Percentiles rank a stretch among this genome's conserved stretches.
These are phyloP conservation scores for Silurus aristotelis DNA, from an alignment of 2,797 vertebrate species.

Conservation along the genomic window DNA sequence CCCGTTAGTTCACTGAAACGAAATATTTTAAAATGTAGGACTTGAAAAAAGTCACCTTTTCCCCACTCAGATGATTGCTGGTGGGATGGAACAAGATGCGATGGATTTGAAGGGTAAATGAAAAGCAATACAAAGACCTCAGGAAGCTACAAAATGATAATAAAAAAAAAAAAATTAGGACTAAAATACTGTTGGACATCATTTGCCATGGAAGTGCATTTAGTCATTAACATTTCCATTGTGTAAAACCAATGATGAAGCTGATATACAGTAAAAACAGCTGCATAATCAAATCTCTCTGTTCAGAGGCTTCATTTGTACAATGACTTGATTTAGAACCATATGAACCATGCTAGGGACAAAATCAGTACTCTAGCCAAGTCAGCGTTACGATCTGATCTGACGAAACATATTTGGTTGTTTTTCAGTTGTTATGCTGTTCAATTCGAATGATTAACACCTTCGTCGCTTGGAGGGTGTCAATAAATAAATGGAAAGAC, in stretches of 20 bases:
- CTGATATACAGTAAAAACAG: neutral
- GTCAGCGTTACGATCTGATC: neutral
- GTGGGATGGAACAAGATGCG: conserved; percentile 1
- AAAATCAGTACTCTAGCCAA: neutral
- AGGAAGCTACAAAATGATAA: conserved; percentile 63
- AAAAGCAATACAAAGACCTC: conserved; percentile 77
- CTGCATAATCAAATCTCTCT: neutral
- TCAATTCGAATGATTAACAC: neutral
- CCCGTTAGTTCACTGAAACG: conserved; percentile 23
- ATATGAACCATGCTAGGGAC: neutral
- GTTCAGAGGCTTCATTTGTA: conserved; percentile 27
- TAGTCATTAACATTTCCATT: conserved; percentile 22
- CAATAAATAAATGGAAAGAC: neutral
- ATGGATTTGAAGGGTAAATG: conserved; percentile 24
- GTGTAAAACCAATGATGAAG: conserved; percentile 11
- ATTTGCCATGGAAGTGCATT: conserved; percentile 26
- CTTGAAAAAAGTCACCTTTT: conserved; percentile 7
- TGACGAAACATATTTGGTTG: neutral
- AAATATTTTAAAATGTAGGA: conserved; percentile 29
- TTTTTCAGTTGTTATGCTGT: neutral
- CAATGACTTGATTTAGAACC: neutral
- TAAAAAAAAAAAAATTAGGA: conserved; percentile 50
- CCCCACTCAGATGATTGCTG: conserved; percentile 2
- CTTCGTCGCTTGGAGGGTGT: neutral
- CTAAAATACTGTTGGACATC: conserved; percentile 33